Evolutionary conservation across 53 echinoderm and acorn worm species (phyloP), one percentile per base, ranked within the genome.

Genomic region (Pentamera pediparva): DNA sequence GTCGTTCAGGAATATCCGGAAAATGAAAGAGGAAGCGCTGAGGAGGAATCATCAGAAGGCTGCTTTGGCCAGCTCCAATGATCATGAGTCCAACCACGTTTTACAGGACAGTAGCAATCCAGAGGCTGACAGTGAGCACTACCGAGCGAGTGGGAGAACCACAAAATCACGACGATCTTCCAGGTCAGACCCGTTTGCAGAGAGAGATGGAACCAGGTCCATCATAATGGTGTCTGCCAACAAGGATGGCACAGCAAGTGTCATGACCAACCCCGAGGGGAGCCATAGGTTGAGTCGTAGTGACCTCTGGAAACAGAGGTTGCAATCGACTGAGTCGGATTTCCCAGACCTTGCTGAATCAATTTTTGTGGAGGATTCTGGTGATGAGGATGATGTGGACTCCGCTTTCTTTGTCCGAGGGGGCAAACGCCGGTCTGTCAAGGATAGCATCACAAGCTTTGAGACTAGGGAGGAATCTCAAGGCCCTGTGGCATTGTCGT

Each of bases 401-500:
- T 41, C 67, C 5, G 49, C 52, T 18, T 35, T 72, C 2, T 72
- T 72, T 35, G 55, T 52, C 27, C 52, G 55, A 21, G 36, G 72
- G 2, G 72, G 36, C 20, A 33, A 51, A 6, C 55, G 72, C 17
- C 35, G 62, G 41, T 80, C 89, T 39, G 92, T 92, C 32, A 70
- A 84, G 26, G 92, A 92, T 52, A 70, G 31, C 18, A 85, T 92
- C 8, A 49, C 47, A 28, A 83, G 48, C 22, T 83, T 83, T 80
- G 92, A 92, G 78, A 77, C 73, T 29, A n/a, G 78, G 0, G 36
- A 49, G 0, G 59, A 59, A 35, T 43, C 18, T 32, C 50, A 55
- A n/a, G 86, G 84, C 39, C 61, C 86, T 45, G 86, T 59, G 6
- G 84, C 84, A 25, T 87, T 84, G 5, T 85, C 92, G 29, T 71